Evolutionary conservation across 64 coral and sea anemone species (phyloP), one percentile per base, ranked within the genome.

Genomic region (Montipora capricornis): DNA sequence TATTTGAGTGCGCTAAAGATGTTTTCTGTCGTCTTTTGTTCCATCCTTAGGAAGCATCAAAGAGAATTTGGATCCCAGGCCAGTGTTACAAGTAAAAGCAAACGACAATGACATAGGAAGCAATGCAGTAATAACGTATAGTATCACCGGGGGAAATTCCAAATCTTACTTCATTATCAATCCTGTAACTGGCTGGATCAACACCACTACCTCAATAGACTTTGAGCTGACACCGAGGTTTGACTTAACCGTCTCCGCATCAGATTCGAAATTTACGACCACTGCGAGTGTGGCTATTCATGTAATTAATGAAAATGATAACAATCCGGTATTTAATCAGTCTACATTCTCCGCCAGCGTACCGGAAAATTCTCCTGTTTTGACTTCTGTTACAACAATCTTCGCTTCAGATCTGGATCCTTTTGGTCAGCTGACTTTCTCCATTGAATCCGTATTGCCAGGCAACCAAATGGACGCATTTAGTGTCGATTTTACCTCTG

Each of bases 281-380:
- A 60, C 1, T 10, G 79, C 62, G 44, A 81, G 48, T 24, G 96
- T 97, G 5, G 52, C 68, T 2, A 92, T 97, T 49, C 61, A 64
- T 4, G 84, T 97, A 3, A 26, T 95, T 8, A 83, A 97, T 49
- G 46, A 84, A 17, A 97, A 97, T n/a, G 96, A 97, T 45, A 95
- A 92, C 20, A 44, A 19, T 4, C 96, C 96, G 19, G 26, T 5
- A 8, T 97, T 97, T 24, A 68, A 45, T 1, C 53, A 89, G 44
- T 19, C 49, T 0, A 78, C 15, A 73, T 97, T 94, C 48, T 26
- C 10, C 3, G 93, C 61, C 4, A 84, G 45, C 14, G 93, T 97
- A 8, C 59, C 87, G 8, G 96, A 97, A 55, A 92, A 97, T 76
- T 74, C 91, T 5, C 47, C 80, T 13, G 74, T 79, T 4, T 68